Conservation (phyloP, 1,140 invertebrate species). For the Bombus sibiricus region DNA sequence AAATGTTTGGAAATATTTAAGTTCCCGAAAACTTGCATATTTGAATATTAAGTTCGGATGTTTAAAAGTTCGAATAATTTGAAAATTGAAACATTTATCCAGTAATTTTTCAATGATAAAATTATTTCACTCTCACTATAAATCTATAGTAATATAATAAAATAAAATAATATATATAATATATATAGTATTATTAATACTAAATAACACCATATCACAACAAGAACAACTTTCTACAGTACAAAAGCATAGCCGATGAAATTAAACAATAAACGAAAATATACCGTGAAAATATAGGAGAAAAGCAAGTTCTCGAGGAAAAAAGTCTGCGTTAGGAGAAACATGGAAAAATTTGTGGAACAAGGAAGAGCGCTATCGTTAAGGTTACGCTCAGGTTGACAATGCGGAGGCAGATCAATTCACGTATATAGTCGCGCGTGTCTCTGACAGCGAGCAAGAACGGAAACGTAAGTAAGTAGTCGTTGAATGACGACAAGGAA, state of each 20-base stretch:
- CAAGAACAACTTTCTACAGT: not conserved
- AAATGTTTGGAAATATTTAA: too few relatives aligned
- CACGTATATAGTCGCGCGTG: constrained; percentile 17
- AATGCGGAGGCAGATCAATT: constrained; percentile 33
- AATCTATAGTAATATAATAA: too few relatives aligned
- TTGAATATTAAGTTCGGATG: not conserved
- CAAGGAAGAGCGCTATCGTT: constrained; percentile 58
- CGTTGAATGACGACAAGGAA: not conserved
- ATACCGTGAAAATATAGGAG: too few relatives aligned
- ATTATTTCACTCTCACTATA: not conserved
- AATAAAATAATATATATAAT: too few relatives aligned
- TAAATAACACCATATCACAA: not conserved
- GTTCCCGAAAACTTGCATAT: too few relatives aligned
- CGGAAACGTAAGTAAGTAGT: constrained; percentile 48
- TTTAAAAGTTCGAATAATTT: not conserved
- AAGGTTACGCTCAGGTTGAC: constrained; percentile 38
- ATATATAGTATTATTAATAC: too few relatives aligned
- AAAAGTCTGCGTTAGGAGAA: not conserved
- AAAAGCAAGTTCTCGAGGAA: too few relatives aligned
- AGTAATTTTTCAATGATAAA: not conserved
- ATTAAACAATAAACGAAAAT: not conserved
- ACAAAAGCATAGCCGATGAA: not conserved
- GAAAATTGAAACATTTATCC: not conserved
- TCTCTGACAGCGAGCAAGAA: constrained; percentile 52
- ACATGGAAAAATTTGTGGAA: constrained; percentile 51